Evolutionary conservation across 2,797 vertebrate genomes (phyloP).

Genomic region (Gymnoscopelus braueri): DNA sequence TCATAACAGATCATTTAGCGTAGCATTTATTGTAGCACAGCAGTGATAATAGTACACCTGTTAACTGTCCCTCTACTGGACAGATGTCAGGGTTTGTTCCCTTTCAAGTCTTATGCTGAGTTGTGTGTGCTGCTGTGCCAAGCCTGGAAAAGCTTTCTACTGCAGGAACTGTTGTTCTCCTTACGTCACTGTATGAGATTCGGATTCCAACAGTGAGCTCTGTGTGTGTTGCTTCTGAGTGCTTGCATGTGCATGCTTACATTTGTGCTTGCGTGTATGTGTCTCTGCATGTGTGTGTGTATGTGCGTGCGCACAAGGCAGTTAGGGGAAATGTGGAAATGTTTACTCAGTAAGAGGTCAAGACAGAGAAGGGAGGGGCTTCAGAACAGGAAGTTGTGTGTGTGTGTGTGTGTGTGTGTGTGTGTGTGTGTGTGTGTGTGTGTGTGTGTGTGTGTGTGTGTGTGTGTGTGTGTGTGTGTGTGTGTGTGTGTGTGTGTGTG

Average conservation of each 20-base stretch:
- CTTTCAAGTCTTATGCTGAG: too few species aligned
- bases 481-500: not conserved
- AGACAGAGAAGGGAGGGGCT: not conserved
- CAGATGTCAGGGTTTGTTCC: too few species aligned
- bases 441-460: not conserved
- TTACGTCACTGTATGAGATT: too few species aligned
- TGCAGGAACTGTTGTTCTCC: too few species aligned
- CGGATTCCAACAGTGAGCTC: too few species aligned
- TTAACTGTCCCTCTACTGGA: too few species aligned
- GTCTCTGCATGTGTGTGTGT: not conserved
- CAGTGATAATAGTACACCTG: too few species aligned
- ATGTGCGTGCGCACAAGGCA: not conserved
- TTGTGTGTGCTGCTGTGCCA: too few species aligned
- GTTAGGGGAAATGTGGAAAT: slow-evolving; percentile 5
- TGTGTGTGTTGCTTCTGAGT: too few species aligned
- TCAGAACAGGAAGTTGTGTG: slow-evolving; percentile 1
- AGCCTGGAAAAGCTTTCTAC: too few species aligned
- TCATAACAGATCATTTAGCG: too few species aligned
- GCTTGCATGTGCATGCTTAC: not conserved
- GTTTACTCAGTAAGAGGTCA: slow-evolving; percentile 4
- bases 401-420: slow-evolving; percentile 3
- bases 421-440: slow-evolving; percentile 1
- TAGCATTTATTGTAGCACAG: too few species aligned
- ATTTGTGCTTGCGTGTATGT: not conserved
- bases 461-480: not conserved